phyloP scores from a whole-genome alignment of 2,113 vertebrate genomes.

The Poeciliopsis occidentalis region DNA sequence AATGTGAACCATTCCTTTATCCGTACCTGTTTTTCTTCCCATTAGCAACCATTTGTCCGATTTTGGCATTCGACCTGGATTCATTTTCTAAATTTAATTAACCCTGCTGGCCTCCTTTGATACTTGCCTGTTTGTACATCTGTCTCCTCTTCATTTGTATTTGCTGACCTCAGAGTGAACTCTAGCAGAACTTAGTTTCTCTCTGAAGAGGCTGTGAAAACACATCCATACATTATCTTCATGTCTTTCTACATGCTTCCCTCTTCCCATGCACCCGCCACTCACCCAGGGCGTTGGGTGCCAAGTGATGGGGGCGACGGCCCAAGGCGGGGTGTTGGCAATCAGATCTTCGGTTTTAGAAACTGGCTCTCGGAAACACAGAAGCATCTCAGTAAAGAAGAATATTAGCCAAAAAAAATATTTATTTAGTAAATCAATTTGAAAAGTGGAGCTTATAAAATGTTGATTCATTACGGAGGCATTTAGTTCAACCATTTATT shows the following conservation, averaged over 20 bases:
- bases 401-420: background rate
- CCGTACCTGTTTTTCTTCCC: background rate
- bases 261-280: no score
- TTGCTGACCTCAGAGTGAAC: background rate
- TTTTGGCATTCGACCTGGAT: background rate
- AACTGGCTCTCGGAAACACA: background rate
- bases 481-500: background rate
- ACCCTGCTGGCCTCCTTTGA: background rate
- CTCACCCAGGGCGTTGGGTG: no score
- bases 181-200: background rate
- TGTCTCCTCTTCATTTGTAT: background rate
- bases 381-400: background rate
- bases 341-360: no score
- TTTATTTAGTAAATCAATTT: background rate
- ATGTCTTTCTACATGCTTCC: no score
- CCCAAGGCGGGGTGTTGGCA: no score
- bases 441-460: background rate
- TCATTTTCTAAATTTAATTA: conserved; percentile 9
- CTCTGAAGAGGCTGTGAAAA: background rate
- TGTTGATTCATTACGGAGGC: background rate
- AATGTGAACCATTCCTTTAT: background rate
- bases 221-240: no score
- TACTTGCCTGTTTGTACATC: background rate
- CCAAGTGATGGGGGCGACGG: no score
- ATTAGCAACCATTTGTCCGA: background rate